These are phyloP conservation scores for Daphoenositta chrysoptera DNA, from an alignment of 2,113 vertebrate species.

Conservation along the genomic window DNA sequence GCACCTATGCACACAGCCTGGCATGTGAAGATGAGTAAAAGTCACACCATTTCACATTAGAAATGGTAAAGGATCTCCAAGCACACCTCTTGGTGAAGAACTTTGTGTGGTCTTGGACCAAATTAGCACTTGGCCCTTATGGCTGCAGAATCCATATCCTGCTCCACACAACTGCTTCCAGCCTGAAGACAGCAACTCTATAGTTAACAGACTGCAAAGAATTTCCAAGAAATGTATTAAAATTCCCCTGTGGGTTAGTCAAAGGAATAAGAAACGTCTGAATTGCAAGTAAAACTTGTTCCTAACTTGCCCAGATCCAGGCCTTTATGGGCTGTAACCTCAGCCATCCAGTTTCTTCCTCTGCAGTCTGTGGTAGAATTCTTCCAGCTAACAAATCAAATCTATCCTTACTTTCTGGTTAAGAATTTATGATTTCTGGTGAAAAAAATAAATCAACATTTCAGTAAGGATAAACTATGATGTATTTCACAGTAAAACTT, in stretches of 20 bases:
- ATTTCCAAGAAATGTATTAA: not conserved
- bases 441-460: not conserved
- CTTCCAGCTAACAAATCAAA: not conserved
- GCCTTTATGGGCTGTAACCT: not conserved
- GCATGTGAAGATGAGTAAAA: not conserved
- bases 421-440: not conserved
- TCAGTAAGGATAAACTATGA: not conserved
- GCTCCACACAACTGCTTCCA: not conserved
- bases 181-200: not conserved
- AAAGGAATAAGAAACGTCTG: not conserved
- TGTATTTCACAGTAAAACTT: not conserved
- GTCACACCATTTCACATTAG: rapidly evolving
- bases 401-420: not conserved
- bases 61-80: not conserved
- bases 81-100: not conserved
- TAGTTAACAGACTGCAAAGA: not conserved
- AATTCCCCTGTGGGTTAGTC: not conserved
- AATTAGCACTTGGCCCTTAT: rapidly evolving
- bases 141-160: not conserved
- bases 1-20: not conserved
- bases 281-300: not conserved
- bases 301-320: not conserved
- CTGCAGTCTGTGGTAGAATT: not conserved
- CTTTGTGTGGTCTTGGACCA: not conserved
- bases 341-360: not conserved